phyloP scores from a whole-genome alignment of 2,888 invertebrate genomes.

The Acronicta aceris region DNA sequence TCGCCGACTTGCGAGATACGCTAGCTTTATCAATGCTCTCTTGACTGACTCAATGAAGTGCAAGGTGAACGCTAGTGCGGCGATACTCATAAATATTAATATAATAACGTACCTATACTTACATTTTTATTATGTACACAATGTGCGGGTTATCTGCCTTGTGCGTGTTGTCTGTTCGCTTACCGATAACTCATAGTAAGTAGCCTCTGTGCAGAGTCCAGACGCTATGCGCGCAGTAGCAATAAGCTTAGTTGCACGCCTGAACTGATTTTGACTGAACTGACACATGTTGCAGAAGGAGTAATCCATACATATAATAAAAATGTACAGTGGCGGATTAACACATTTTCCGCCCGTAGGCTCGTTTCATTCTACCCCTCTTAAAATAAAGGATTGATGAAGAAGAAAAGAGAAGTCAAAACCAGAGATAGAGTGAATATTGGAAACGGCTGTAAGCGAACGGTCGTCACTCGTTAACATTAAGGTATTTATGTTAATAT shows the following conservation, averaged over 20 bases:
- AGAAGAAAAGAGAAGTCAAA: no score
- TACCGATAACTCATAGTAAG: constrained; percentile 4
- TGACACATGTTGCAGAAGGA: no score
- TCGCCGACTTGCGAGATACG: background rate
- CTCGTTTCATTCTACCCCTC: no score
- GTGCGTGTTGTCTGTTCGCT: constrained; percentile 1
- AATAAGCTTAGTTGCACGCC: background rate
- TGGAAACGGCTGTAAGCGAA: no score
- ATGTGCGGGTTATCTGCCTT: constrained; percentile 7
- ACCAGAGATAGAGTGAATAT: no score
- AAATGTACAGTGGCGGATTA: no score
- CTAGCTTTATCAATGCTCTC: constrained; percentile 46
- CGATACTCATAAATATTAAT: constrained; percentile 19
- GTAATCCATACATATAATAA: no score
- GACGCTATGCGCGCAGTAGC: background rate
- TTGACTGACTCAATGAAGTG: constrained; percentile 52
- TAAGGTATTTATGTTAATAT: no score
- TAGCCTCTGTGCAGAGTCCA: background rate
- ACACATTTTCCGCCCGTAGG: no score
- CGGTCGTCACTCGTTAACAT: no score
- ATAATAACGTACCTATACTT: constrained; percentile 6
- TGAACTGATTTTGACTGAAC: no score
- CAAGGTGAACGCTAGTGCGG: constrained; percentile 45
- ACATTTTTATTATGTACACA: constrained; percentile 17
- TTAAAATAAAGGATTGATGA: no score